A percentile compares a stretch with the other conserved stretches of the same genome.
These are phyloP conservation scores for Oceanodroma leucorhoa DNA, from an alignment of 2,797 vertebrate genomes.

Conservation along the genomic window DNA sequence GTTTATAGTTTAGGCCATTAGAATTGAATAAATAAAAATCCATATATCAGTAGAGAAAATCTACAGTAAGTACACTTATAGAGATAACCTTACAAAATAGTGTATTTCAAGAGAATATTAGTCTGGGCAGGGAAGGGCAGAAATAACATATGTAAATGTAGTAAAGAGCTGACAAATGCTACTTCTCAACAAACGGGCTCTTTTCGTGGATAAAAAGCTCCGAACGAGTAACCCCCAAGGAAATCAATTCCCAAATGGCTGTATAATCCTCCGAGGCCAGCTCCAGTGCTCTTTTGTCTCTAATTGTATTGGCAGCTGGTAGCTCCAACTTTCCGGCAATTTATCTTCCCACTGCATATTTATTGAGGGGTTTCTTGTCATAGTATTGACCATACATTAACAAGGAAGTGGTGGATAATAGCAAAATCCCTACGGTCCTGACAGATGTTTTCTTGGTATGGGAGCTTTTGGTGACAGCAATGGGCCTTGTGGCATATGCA, in stretches of 20 bases:
- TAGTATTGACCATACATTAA: slow-evolving; percentile 56
- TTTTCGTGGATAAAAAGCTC: slow-evolving; percentile 6
- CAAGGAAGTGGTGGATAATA: slow-evolving; percentile 49
- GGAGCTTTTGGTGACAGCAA: neutral
- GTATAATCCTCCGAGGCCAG: neutral
- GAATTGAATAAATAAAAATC: neutral
- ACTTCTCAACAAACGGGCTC: neutral
- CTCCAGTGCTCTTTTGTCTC: slow-evolving; percentile 44
- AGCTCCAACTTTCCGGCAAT: slow-evolving; percentile 43
- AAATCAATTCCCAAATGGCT: slow-evolving; percentile 64
- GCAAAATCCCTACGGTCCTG: slow-evolving; percentile 39
- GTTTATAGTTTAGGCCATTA: neutral
- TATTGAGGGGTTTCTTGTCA: slow-evolving; percentile 65
- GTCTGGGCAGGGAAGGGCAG: neutral
- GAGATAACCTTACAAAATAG: neutral
- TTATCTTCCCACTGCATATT: slow-evolving; percentile 62
- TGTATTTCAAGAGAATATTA: neutral
- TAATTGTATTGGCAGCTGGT: slow-evolving; percentile 70
- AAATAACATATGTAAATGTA: neutral
- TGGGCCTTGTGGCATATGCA: neutral
- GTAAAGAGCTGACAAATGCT: neutral
- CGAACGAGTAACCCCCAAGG: neutral
- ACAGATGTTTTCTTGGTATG: slow-evolving; percentile 49
- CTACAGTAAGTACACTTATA: neutral
- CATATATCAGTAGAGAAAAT: neutral